Conservation (phyloP, 37 sponge, comb jelly and placozoan species). For the Ephydatia muelleri region DNA sequence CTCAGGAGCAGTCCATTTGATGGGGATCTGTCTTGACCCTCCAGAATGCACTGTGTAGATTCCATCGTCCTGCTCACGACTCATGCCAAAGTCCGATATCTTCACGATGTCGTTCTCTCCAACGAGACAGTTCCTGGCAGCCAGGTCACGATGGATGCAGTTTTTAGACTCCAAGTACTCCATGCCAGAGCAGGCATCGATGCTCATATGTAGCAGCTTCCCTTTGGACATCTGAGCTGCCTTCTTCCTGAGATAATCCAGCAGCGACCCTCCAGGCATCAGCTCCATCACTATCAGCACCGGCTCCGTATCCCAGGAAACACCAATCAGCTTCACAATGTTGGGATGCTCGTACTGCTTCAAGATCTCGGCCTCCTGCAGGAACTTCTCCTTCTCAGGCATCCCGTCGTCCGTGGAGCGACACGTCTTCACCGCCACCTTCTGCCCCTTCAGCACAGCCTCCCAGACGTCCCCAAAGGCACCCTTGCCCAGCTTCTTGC, state of each 20-base stretch:
- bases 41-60: slow-evolving; percentile 71
- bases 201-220: slow-evolving; percentile 54
- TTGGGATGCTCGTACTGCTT: slow-evolving; percentile 94
- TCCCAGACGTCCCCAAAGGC: slow-evolving; percentile 92
- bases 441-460: slow-evolving; percentile 48
- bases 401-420: slow-evolving; percentile 61
- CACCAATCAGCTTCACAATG: slow-evolving; percentile 88
- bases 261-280: slow-evolving; percentile 88
- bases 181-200: slow-evolving; percentile 81
- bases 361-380: slow-evolving; percentile 92
- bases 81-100: slow-evolving; percentile 95
- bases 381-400: slow-evolving; percentile 77
- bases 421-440: slow-evolving; percentile 92
- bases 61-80: slow-evolving; percentile 80
- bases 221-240: slow-evolving; percentile 27
- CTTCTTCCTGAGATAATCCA: slow-evolving; percentile 80
- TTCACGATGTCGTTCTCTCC: slow-evolving; percentile 72
- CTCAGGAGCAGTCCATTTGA: slow-evolving; percentile 98
- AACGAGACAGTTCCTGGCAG: slow-evolving; percentile 91
- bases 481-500: slow-evolving; percentile 70
- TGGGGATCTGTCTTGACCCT: slow-evolving; percentile 81
- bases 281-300: slow-evolving; percentile 97
- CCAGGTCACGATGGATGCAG: slow-evolving; percentile 90
- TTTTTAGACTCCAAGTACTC: slow-evolving; percentile 75
- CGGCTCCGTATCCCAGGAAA: slow-evolving; percentile 81